phyloP scores from a whole-genome alignment of 1,140 invertebrate genomes.

The Drosophila prosaltans region DNA sequence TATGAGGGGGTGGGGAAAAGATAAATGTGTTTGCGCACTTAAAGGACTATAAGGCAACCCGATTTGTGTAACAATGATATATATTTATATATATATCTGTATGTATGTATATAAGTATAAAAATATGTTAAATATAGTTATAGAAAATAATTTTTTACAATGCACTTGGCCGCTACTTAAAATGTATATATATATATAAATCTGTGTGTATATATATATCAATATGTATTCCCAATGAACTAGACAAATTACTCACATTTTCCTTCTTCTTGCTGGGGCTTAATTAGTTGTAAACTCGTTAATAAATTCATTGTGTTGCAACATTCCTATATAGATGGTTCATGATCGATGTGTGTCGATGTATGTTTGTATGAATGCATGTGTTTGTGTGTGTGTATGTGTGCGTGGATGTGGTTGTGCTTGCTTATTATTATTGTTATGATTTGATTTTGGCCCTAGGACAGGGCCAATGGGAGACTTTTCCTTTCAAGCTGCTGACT shows the following conservation, averaged over 20 bases:
- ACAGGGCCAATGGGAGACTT: constrained; percentile 21
- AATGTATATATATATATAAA: constrained; percentile 68
- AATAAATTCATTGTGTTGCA: constrained; percentile 81
- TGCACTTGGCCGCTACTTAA: constrained; percentile 68
- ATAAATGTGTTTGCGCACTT: constrained; percentile 52
- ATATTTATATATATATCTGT: constrained; percentile 28
- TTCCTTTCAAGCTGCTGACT: constrained; percentile 49
- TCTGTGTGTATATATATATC: constrained; percentile 62
- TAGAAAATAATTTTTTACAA: constrained; percentile 68
- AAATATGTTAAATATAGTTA: constrained; percentile 58
- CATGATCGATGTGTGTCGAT: constrained; percentile 14
- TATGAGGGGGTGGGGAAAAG: constrained; percentile 49
- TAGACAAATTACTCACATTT: constrained; percentile 44
- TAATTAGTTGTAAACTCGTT: constrained; percentile 77
- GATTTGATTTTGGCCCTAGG: constrained; percentile 29
- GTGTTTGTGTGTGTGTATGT: constrained; percentile 43
- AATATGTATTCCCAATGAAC: constrained; percentile 69
- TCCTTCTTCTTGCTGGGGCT: constrained; percentile 33
- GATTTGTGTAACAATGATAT: constrained; percentile 63
- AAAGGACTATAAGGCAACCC: constrained; percentile 74
- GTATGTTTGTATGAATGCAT: constrained; percentile 21
- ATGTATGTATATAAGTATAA: constrained; percentile 35
- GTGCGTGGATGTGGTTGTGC: constrained; percentile 38
- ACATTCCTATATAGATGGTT: constrained; percentile 63
- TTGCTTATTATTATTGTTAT: constrained; percentile 3